phyloP scores from a whole-genome alignment of 2,888 invertebrate species.

The Osedax frankpressi region DNA sequence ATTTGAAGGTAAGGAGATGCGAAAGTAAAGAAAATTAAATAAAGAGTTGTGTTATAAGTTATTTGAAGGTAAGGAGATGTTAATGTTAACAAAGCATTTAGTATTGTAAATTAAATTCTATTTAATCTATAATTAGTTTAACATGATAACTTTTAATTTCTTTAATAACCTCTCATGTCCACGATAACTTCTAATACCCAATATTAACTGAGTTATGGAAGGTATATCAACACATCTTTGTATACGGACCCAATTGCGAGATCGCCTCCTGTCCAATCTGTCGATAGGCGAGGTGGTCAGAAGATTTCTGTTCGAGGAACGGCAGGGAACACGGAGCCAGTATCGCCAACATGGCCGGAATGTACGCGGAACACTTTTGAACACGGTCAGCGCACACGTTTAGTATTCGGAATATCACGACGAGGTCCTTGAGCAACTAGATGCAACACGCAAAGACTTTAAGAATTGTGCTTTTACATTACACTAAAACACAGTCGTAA shows the following conservation, averaged over 20 bases:
- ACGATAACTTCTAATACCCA: too few species aligned
- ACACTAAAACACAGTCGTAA: neutral
- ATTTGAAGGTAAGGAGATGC: too few species aligned
- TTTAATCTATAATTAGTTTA: too few species aligned
- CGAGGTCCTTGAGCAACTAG: conserved; percentile 44
- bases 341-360: conserved; percentile 37
- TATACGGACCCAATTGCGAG: conserved; percentile 42
- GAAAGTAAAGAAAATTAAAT: too few species aligned
- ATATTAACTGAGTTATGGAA: too few species aligned
- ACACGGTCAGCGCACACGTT: conserved; percentile 43
- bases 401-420: conserved; percentile 41
- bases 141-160: too few species aligned
- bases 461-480: neutral
- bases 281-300: conserved; percentile 43
- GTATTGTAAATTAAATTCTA: too few species aligned
- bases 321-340: conserved; percentile 39
- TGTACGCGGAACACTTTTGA: conserved; percentile 38
- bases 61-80: too few species aligned
- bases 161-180: too few species aligned
- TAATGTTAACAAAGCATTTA: too few species aligned
- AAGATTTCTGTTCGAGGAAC: conserved; percentile 43
- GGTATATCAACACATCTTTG: too few species aligned
- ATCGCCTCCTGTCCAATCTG: conserved; percentile 43
- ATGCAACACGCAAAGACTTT: neutral
- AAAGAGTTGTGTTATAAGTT: too few species aligned